phyloP scores from a whole-genome alignment of 2,888 invertebrate genomes.

The Eubasilissa splendida region DNA sequence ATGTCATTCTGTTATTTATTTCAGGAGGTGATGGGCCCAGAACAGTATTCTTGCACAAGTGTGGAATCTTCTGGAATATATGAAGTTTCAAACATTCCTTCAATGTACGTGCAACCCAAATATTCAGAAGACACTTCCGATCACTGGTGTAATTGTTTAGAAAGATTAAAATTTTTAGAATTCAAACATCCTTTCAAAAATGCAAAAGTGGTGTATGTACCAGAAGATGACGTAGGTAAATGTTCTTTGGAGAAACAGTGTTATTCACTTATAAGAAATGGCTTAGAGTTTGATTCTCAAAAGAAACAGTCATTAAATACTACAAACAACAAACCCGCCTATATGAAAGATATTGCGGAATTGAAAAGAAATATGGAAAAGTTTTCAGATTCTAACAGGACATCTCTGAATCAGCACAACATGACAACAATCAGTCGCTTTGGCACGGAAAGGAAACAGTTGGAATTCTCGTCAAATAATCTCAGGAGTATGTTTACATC shows the following conservation, averaged over 20 bases:
- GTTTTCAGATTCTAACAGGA: slow-evolving; percentile 46
- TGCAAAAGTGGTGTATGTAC: slow-evolving; percentile 10
- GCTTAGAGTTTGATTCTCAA: not conserved
- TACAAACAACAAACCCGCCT: slow-evolving; percentile 39
- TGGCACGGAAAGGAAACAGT: slow-evolving; percentile 34
- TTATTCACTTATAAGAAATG: not conserved
- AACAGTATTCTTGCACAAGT: slow-evolving; percentile 21
- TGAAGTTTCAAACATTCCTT: slow-evolving; percentile 40
- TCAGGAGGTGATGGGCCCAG: slow-evolving; percentile 38
- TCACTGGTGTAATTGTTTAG: slow-evolving; percentile 45
- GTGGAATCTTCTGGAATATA: slow-evolving; percentile 33
- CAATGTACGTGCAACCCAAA: slow-evolving; percentile 11
- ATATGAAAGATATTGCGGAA: slow-evolving; percentile 48
- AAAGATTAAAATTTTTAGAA: slow-evolving; percentile 40
- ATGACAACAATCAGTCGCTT: slow-evolving; percentile 32
- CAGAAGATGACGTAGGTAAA: not conserved
- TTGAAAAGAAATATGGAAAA: slow-evolving; percentile 48
- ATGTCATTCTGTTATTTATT: slow-evolving; percentile 33
- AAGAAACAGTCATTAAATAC: not conserved
- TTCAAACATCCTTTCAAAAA: slow-evolving; percentile 47
- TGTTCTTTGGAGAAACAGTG: not conserved
- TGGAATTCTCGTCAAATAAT: slow-evolving; percentile 37
- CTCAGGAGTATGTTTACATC: slow-evolving; percentile 45
- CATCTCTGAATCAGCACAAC: slow-evolving; percentile 26
- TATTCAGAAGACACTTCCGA: slow-evolving; percentile 27